A percentile compares a stretch with the other conserved stretches of the same genome.
phyloP scores from a whole-genome alignment of 2,888 invertebrate species.

The Creontiades dilutus region DNA sequence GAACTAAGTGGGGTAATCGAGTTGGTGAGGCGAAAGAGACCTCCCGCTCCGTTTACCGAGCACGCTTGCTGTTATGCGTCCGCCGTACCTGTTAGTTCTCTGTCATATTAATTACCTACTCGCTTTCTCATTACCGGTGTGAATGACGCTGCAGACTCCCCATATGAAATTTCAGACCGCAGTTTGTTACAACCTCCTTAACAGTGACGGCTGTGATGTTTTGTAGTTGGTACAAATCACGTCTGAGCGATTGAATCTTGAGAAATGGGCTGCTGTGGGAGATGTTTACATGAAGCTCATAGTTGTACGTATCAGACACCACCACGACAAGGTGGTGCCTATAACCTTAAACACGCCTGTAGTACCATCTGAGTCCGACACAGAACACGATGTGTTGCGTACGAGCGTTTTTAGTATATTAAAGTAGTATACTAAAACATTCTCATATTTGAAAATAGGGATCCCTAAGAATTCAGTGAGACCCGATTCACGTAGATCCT shows the following conservation, averaged over 20 bases:
- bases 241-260: neutral
- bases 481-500: too few species aligned
- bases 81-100: constrained; percentile 41
- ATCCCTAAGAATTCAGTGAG: too few species aligned
- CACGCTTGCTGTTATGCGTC: constrained; percentile 16
- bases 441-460: too few species aligned
- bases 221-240: neutral
- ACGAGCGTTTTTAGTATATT: too few species aligned
- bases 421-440: too few species aligned
- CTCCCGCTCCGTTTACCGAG: constrained; percentile 10
- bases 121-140: constrained; percentile 46
- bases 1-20: constrained; percentile 59
- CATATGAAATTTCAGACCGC: constrained; percentile 45
- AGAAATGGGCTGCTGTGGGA: too few species aligned
- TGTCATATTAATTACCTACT: constrained; percentile 40
- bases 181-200: constrained; percentile 42
- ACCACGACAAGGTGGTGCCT: too few species aligned
- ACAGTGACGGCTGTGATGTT: neutral
- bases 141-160: constrained; percentile 40
- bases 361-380: too few species aligned
- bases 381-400: too few species aligned
- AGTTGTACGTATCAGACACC: too few species aligned
- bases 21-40: constrained; percentile 48
- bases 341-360: too few species aligned
- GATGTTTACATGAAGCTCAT: too few species aligned